Conservation (phyloP, 2,888 invertebrate species). For the Watsonalla cultraria region DNA sequence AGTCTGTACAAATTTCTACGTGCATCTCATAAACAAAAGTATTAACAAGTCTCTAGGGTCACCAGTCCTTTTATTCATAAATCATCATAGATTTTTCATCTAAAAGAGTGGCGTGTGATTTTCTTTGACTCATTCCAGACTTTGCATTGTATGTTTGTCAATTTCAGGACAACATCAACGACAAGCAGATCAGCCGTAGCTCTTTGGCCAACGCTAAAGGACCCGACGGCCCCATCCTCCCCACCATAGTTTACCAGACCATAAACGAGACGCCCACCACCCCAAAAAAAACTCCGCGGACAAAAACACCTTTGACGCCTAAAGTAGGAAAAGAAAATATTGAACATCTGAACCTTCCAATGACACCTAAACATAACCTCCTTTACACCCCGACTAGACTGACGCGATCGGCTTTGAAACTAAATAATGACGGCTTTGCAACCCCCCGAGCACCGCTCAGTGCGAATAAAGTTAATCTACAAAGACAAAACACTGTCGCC, state of each 20-base stretch:
- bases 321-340: constrained; percentile 64
- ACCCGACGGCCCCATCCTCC: constrained; percentile 21
- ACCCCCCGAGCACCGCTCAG: constrained; percentile 65
- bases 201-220: constrained; percentile 58
- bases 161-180: constrained; percentile 69
- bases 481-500: constrained; percentile 47
- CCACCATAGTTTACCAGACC: constrained; percentile 29
- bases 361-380: constrained; percentile 52
- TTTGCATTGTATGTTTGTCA: background rate
- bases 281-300: constrained; percentile 51
- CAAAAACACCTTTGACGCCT: constrained; percentile 48
- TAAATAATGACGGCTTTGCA: constrained; percentile 59
- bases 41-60: too few species aligned
- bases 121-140: background rate
- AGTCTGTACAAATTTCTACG: too few species aligned
- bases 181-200: constrained; percentile 73
- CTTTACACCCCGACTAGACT: constrained; percentile 56
- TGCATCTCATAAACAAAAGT: too few species aligned
- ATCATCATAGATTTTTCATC: too few species aligned
- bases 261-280: constrained; percentile 32
- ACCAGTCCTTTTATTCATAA: too few species aligned
- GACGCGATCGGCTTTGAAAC: constrained; percentile 58
- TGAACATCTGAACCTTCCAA: constrained; percentile 32
- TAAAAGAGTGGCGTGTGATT: too few species aligned
- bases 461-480: constrained; percentile 51